Evolutionary conservation across 2,888 invertebrate genomes (phyloP).

Genomic region (Chrysolina haemoptera): DNA sequence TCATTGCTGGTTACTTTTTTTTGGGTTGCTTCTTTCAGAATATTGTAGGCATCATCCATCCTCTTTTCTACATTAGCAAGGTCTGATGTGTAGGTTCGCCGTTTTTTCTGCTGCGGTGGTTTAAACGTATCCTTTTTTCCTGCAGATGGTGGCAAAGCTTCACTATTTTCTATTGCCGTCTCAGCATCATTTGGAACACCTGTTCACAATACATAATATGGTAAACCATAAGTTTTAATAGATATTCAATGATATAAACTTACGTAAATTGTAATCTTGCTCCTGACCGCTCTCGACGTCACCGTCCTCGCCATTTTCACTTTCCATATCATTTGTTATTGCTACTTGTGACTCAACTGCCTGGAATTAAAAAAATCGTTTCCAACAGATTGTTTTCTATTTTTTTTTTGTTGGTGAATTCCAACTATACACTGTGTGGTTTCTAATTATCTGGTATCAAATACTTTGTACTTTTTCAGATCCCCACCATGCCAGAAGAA

Average conservation of each 20-base stretch:
- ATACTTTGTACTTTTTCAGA: too few relatives aligned
- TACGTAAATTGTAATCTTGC: background rate
- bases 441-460: background rate
- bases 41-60: constrained; percentile 11
- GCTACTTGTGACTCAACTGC: background rate
- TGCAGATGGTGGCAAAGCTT: background rate
- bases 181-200: constrained; percentile 1
- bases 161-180: background rate
- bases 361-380: background rate
- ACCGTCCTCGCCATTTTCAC: background rate
- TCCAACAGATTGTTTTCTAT: background rate
- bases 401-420: constrained; percentile 1
- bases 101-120: background rate
- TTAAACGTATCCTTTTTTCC: background rate
- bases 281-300: background rate
- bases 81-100: background rate
- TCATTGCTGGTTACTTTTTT: background rate
- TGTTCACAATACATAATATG: background rate
- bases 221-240: background rate
- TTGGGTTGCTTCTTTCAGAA: constrained; percentile 1
- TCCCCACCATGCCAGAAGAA: too few relatives aligned
- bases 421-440: background rate
- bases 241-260: background rate
- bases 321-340: background rate
- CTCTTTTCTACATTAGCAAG: constrained; percentile 2